phyloP scores from a whole-genome alignment of 2,113 vertebrate species.

The Drymodes brunneopygia region DNA sequence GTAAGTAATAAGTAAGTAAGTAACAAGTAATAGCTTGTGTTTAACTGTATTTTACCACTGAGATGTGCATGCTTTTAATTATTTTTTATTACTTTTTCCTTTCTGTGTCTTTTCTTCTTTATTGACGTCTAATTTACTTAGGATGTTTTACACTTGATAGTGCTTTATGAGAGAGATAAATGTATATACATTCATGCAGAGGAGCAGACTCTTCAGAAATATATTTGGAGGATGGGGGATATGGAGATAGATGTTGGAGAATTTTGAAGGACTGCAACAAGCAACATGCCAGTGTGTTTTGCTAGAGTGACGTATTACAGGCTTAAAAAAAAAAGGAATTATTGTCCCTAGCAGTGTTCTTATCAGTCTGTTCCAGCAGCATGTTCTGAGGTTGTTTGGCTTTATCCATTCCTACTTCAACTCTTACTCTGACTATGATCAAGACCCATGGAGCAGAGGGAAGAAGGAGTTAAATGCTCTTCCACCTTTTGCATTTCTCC shows the following conservation, averaged over 20 bases:
- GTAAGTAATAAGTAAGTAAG: too few species aligned
- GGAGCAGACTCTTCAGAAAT: neutral
- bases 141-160: neutral
- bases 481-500: neutral
- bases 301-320: neutral
- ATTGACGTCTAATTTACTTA: neutral
- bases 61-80: neutral
- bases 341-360: neutral
- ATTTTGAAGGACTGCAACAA: neutral
- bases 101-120: neutral
- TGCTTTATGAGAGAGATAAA: neutral
- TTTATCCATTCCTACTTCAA: neutral
- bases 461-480: neutral
- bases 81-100: neutral
- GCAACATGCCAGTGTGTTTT: neutral
- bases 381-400: neutral
- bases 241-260: neutral
- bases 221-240: neutral
- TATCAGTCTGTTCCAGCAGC: neutral
- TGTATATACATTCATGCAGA: neutral
- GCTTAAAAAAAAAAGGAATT: neutral
- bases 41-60: constrained; percentile 11
- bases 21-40: constrained; percentile 17
- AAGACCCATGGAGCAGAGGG: neutral
- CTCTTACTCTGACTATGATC: neutral